A percentile compares a stretch with the other conserved stretches of the same genome.
These are phyloP conservation scores for Temnothorax unifasciatus DNA, from an alignment of 2,888 invertebrate species.

Conservation along the genomic window DNA sequence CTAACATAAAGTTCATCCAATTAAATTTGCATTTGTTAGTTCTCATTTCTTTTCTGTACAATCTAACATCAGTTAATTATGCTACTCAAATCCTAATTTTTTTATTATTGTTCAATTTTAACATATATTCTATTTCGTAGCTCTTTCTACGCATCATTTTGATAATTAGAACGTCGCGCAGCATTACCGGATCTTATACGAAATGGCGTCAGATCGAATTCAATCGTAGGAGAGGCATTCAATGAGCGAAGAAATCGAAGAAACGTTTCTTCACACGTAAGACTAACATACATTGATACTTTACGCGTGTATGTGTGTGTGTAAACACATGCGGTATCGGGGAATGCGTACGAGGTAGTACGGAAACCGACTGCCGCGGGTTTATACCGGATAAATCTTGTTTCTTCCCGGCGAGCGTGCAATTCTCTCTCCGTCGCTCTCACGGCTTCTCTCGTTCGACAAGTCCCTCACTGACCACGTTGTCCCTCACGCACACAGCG, in stretches of 20 bases:
- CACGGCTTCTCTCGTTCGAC: conserved; percentile 53
- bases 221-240: not conserved
- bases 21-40: not conserved
- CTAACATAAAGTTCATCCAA: not conserved
- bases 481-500: conserved; percentile 58
- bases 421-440: conserved; percentile 66
- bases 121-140: not conserved
- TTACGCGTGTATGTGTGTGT: conserved; percentile 28
- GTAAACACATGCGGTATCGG: conserved; percentile 58
- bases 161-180: not conserved
- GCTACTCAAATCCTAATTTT: not conserved
- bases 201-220: not conserved
- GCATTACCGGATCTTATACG: not conserved
- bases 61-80: not conserved
- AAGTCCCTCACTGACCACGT: conserved; percentile 57
- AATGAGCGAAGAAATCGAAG: conserved; percentile 60
- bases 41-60: not conserved
- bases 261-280: conserved; percentile 58
- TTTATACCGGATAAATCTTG: conserved; percentile 84
- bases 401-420: conserved; percentile 74
- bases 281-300: conserved; percentile 34
- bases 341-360: conserved; percentile 77
- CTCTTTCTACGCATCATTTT: not conserved
- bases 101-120: not conserved
- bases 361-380: conserved; percentile 79